These are phyloP conservation scores for Saxicola maurus DNA, from an alignment of 2,797 vertebrate genomes.

Conservation along the genomic window DNA sequence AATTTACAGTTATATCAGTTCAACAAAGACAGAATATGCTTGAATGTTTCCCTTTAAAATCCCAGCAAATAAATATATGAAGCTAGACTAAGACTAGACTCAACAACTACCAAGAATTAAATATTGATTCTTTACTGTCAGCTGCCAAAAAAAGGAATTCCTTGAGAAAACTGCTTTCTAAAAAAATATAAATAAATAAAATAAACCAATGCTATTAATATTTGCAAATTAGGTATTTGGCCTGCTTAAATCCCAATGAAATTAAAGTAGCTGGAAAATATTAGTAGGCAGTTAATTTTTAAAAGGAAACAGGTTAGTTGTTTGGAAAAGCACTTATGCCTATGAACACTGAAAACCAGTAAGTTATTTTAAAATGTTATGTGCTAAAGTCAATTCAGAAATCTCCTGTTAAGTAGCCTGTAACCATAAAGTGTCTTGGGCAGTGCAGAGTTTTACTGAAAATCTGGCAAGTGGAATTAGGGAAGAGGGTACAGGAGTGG, in stretches of 20 bases:
- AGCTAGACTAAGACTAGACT: not conserved
- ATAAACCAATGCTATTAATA: not conserved
- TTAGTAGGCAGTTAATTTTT: not conserved
- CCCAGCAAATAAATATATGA: not conserved
- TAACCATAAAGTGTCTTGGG: not conserved
- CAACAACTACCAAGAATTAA: not conserved
- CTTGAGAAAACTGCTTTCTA: not conserved
- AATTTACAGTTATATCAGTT: not conserved
- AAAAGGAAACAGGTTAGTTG: slow-evolving; percentile 6
- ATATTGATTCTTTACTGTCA: not conserved
- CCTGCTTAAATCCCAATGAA: not conserved
- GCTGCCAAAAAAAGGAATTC: not conserved
- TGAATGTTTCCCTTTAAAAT: not conserved
- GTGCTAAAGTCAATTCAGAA: not conserved
- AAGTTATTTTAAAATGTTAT: not conserved
- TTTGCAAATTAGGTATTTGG: not conserved
- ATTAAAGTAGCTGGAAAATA: not conserved
- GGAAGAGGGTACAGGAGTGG: not conserved
- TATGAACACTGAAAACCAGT: not conserved
- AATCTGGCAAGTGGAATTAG: not conserved
- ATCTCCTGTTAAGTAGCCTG: not conserved
- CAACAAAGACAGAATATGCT: not conserved
- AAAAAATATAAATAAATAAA: not conserved
- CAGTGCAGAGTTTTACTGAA: not conserved
- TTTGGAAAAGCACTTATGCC: not conserved